These are phyloP conservation scores for Neolamprologus falcicula DNA, from an alignment of 2,113 vertebrate species.

Conservation along the genomic window DNA sequence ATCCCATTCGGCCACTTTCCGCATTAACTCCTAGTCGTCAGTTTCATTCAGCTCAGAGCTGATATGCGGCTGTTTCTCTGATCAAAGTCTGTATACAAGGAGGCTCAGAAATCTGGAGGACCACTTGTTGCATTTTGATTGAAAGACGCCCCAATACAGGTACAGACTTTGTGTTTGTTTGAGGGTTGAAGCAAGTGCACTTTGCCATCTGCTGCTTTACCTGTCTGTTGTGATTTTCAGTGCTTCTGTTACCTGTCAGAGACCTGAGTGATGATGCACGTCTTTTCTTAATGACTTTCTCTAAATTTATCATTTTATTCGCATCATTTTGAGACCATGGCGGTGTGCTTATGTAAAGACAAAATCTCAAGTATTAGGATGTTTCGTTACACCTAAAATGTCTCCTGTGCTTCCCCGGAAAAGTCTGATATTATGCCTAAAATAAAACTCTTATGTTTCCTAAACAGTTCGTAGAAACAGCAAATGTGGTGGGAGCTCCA, in stretches of 20 bases:
- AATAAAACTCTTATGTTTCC: not conserved
- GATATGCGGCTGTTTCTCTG: not conserved
- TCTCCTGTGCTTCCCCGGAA: rapidly evolving
- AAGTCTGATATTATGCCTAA: not conserved
- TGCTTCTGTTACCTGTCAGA: not conserved
- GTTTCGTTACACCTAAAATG: not conserved
- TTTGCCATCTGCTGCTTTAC: not conserved
- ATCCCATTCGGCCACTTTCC: not conserved
- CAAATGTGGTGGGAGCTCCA: not conserved
- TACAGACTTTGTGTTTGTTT: not conserved
- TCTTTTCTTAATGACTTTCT: not conserved
- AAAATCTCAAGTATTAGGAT: not conserved
- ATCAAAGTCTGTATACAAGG: not conserved
- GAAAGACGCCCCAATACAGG: not conserved
- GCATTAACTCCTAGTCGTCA: not conserved
- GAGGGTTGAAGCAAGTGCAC: not conserved
- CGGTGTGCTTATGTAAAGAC: not conserved
- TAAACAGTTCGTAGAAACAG: not conserved
- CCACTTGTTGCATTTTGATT: not conserved
- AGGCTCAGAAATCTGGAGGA: not conserved
- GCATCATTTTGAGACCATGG: not conserved
- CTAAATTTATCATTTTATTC: not conserved
- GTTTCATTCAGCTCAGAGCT: not conserved
- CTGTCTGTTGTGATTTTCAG: not conserved
- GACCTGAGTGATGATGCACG: not conserved